Conservation (phyloP, 64 coral and sea anemone species). For the Trachythela sp. region DNA sequence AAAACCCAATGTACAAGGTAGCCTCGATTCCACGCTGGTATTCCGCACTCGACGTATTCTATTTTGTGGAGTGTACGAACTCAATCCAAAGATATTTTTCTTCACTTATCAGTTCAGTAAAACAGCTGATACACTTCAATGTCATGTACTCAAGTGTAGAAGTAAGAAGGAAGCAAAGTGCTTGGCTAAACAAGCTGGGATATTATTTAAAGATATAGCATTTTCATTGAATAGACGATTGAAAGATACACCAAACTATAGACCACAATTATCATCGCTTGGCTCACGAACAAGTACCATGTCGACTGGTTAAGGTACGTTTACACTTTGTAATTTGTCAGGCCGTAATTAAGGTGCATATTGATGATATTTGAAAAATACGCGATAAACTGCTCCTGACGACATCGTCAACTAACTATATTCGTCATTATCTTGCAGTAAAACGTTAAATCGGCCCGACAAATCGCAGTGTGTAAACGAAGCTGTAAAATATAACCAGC, state of each 20-base stretch:
- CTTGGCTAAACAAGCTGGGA: not conserved
- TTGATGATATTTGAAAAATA: too few relatives aligned
- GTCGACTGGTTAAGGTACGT: not conserved
- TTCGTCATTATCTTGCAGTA: too few relatives aligned
- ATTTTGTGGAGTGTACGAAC: conserved; percentile 15
- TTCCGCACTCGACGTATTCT: not conserved
- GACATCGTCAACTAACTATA: too few relatives aligned
- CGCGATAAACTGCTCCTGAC: too few relatives aligned
- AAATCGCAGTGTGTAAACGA: too few relatives aligned
- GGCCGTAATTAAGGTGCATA: too few relatives aligned
- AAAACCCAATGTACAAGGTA: not conserved
- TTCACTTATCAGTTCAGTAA: conserved; percentile 14
- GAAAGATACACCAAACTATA: not conserved
- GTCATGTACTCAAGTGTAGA: not conserved
- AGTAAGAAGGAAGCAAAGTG: not conserved
- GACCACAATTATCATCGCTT: not conserved
- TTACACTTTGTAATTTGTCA: too few relatives aligned
- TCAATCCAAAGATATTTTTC: conserved; percentile 15
- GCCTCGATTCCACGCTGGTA: not conserved
- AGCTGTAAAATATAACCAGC: too few relatives aligned
- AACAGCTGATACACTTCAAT: not conserved
- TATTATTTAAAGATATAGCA: conserved; percentile 10
- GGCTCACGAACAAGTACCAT: not conserved
- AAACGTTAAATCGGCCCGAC: too few relatives aligned
- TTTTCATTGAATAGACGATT: not conserved